phyloP scores from a whole-genome alignment of 2,113 vertebrate species.

The Ceyx melanurus region DNA sequence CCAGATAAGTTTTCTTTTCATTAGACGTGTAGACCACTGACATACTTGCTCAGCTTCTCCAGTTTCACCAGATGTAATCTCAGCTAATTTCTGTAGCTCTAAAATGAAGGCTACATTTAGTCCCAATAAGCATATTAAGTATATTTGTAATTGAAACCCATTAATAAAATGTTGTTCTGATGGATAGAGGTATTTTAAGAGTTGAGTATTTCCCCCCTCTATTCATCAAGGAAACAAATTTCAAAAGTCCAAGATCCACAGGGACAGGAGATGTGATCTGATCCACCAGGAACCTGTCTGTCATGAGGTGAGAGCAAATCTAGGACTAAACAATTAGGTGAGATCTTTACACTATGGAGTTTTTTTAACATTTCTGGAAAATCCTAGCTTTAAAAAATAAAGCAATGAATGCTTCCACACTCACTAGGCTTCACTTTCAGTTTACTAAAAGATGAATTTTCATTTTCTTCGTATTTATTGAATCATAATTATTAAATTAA shows the following conservation, averaged over 20 bases:
- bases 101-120: not conserved
- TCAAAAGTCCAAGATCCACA: not conserved
- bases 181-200: not conserved
- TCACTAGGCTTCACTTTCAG: not conserved
- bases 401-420: not conserved
- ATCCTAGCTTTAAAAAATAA: not conserved
- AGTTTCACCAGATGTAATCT: not conserved
- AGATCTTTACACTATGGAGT: not conserved
- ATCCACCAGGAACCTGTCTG: not conserved
- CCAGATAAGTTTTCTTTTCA: not conserved
- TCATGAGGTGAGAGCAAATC: not conserved
- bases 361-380: not conserved
- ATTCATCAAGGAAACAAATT: not conserved
- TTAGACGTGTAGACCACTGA: not conserved
- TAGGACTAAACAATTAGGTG: not conserved
- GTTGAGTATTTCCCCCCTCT: not conserved
- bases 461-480: not conserved
- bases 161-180: not conserved
- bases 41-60: not conserved
- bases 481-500: not conserved
- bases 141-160: not conserved
- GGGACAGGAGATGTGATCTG: not conserved
- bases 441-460: not conserved
- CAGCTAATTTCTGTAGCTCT: not conserved
- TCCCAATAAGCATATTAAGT: not conserved